Evolutionary conservation across 1,140 invertebrate species (phyloP), one percentile per base, ranked within the genome.

Genomic region (Plutomurus gul): DNA sequence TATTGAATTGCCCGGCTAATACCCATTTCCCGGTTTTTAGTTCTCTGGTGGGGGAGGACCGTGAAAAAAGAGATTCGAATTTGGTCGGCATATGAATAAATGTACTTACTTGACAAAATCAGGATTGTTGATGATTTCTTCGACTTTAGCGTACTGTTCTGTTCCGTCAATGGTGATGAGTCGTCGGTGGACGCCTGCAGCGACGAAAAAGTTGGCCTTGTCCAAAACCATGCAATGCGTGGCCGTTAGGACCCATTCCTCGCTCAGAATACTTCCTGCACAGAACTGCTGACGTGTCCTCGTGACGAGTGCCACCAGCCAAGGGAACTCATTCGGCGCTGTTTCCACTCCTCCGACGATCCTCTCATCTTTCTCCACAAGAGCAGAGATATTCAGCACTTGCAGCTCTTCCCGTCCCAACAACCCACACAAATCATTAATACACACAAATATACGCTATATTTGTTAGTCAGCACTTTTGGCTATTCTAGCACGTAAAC

Each of bases 211-310:
- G 11, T 65, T n/a, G 18, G 0, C 16, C 36, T 65, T 65, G 27
- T 65, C 10, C 27, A 65, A 33, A 65, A 65, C 56, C 56, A 65
- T 65, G 30, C 56, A 65, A 65, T 65, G 56, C 1, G 56, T 65
- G 4, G 51, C 30, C 1, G 51, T 60, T 25, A 60, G n/a, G 6
- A 65, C 56, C 16, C 30, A 65, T n/a, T 65, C 13, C 36, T 65
- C 56, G 27, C 30, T 36, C 1, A 65, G 30, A 16, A 65, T 65
- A 1, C 22, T 65, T 0, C 13, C 56, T 1, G 27, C 56, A n/a
- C 56, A 65, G 27, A 65, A 65, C 18, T 65, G 56, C 10, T 36
- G 30, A 6, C 56, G n/a, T 11, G 27, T 33, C 36, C 56, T 65
- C 3, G 56, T 65, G 7, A 30, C 18, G 2, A 65, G 13, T 0